These are phyloP conservation scores for Syngnathus acus DNA, from an alignment of 2,797 vertebrate genomes.

Conservation along the genomic window DNA sequence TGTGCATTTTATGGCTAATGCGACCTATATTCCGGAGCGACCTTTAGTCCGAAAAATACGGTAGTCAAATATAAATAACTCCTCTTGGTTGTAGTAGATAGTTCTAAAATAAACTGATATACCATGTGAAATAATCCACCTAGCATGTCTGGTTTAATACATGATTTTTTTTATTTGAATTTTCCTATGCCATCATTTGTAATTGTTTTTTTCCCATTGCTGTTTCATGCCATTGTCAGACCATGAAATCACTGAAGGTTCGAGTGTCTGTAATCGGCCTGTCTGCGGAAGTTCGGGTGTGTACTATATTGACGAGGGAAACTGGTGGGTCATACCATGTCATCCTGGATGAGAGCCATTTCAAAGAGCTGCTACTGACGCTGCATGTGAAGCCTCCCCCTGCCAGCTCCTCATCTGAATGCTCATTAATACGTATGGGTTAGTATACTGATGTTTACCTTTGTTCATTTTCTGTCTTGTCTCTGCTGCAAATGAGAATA, in stretches of 20 bases:
- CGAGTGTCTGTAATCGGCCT: conserved; percentile 91
- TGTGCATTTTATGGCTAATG: too few species aligned
- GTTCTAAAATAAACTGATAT: too few species aligned
- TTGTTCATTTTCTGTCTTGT: background rate
- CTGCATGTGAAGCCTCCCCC: conserved; percentile 89
- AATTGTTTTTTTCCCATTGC: background rate
- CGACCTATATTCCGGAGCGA: too few species aligned
- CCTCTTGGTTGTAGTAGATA: too few species aligned
- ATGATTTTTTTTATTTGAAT: too few species aligned
- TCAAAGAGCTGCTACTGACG: conserved; percentile 80
- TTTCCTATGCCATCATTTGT: too few species aligned
- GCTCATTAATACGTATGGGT: conserved; percentile 98
- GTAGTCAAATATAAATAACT: too few species aligned
- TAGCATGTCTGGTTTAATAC: too few species aligned
- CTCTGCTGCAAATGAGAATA: background rate
- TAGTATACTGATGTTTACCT: conserved; percentile 30
- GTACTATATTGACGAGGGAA: conserved; percentile 86
- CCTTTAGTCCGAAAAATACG: too few species aligned
- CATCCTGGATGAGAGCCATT: conserved; percentile 94
- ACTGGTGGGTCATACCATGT: conserved; percentile 89
- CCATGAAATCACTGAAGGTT: conserved; percentile 83
- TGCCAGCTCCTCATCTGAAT: conserved; percentile 84
- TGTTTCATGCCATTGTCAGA: conserved; percentile 54
- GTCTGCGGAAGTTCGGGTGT: conserved; percentile 92
- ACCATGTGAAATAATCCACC: too few species aligned